phyloP scores from a whole-genome alignment of 2,113 vertebrate genomes.

The Calyptommatus sinebrachiatus region DNA sequence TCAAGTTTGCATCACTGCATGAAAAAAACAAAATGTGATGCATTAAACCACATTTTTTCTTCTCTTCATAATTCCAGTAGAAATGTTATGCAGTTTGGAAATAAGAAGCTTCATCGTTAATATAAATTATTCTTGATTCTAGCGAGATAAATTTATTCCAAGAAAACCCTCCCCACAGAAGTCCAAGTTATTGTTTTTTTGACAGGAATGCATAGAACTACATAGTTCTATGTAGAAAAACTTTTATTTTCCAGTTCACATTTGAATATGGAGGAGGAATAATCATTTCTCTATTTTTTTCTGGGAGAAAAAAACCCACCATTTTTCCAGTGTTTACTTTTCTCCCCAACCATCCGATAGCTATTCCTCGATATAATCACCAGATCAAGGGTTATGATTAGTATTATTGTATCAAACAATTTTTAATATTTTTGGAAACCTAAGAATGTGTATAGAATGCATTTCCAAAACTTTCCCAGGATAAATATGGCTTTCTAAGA shows the following conservation, averaged over 20 bases:
- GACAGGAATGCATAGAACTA: background rate
- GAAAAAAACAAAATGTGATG: background rate
- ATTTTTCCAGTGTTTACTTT: background rate
- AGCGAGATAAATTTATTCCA: background rate
- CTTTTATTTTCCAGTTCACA: slow-evolving; percentile 11
- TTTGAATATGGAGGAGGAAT: background rate
- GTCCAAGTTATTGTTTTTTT: background rate
- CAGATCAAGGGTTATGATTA: background rate
- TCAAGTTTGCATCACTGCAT: background rate
- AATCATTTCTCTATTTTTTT: background rate
- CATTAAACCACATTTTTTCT: background rate
- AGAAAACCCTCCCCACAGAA: no score
- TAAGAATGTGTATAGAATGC: background rate
- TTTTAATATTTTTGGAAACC: background rate
- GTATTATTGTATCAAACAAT: slow-evolving; percentile 4
- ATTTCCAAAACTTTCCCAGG: background rate
- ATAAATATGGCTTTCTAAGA: slow-evolving; percentile 14
- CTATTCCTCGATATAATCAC: background rate
- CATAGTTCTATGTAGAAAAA: background rate
- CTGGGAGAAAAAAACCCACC: background rate
- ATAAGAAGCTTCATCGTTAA: background rate
- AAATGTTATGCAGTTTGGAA: background rate
- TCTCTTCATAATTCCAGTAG: background rate
- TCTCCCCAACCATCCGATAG: background rate
- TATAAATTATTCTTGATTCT: background rate